Evolutionary conservation across 2,113 vertebrate genomes (phyloP).

Genomic region (Notothenia rossii): DNA sequence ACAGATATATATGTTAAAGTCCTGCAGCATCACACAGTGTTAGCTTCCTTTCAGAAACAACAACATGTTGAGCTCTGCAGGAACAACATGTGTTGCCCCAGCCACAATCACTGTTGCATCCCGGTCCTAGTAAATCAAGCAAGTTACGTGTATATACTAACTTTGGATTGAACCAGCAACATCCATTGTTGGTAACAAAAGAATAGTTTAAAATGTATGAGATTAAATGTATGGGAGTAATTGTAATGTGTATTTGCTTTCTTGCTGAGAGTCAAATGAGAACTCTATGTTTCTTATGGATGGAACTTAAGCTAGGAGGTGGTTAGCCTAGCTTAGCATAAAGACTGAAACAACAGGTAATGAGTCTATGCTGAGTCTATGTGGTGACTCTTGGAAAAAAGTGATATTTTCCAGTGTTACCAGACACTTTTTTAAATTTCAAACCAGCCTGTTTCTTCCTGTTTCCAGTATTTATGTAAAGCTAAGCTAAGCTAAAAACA

Average conservation of each 20-base stretch:
- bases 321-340: background rate
- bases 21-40: background rate
- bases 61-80: background rate
- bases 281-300: background rate
- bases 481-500: background rate
- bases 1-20: background rate
- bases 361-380: background rate
- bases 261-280: background rate
- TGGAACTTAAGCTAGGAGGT: background rate
- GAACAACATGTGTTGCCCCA: constrained; percentile 43
- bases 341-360: background rate
- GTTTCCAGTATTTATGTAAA: background rate
- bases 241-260: background rate
- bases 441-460: background rate
- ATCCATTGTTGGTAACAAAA: background rate
- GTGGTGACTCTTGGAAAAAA: background rate
- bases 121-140: background rate
- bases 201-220: background rate
- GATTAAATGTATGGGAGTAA: background rate
- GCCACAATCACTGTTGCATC: constrained; percentile 1
- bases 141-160: background rate
- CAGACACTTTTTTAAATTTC: background rate
- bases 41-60: background rate
- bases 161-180: background rate
- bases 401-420: background rate